Evolutionary conservation across 23 tunicate species (phyloP), one percentile per base, ranked within the genome.

Genomic region (Diplosoma virens): DNA sequence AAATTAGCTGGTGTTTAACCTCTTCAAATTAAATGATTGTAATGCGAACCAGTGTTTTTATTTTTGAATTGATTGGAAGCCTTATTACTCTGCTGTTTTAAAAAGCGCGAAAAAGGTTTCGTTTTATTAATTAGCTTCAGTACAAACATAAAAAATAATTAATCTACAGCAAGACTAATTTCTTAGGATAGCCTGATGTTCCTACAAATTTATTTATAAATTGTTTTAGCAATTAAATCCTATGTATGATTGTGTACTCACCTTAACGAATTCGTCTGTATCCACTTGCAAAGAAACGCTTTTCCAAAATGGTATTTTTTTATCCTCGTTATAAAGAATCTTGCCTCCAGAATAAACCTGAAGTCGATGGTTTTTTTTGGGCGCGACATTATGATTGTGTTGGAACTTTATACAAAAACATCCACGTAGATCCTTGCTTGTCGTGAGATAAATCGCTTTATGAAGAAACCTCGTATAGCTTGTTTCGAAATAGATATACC

Each of bases 361-460:
- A 4, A 67, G 36, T 11, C 23, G 26, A 36, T 67, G 74, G 3
- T 35, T 7, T 21, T 17, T 35, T 16, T 52, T 25, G 2, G 17
- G 3, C 3, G 20, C 74, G 27, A 67, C 74, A 27, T 67, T 67
- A 22, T 67, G 74, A 21, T 67, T 34, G 26, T 67, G 52, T 5
- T 67, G 26, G 4, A 67, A 25, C 25, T 35, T 11, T 2, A 67
- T 16, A 35, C 74, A 67, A 29, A 67, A 67, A 22, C 74, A 67
- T 34, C 74, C 74, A 18, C 74, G 74, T 3, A 67, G 52, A 25
- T 67, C 74, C 22, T 34, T 16, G 2, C 36, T 52, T 2, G 74
- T 35, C 22, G 27, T n/a, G 35, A 63, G 29, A 17, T 9, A 9
- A 63, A 23, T 6, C 7, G 3, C 7, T 2, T 6, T 9, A 63